Evolutionary conservation across 2,797 vertebrate genomes (phyloP).

Genomic region (Melanotaenia parkinsoni): DNA sequence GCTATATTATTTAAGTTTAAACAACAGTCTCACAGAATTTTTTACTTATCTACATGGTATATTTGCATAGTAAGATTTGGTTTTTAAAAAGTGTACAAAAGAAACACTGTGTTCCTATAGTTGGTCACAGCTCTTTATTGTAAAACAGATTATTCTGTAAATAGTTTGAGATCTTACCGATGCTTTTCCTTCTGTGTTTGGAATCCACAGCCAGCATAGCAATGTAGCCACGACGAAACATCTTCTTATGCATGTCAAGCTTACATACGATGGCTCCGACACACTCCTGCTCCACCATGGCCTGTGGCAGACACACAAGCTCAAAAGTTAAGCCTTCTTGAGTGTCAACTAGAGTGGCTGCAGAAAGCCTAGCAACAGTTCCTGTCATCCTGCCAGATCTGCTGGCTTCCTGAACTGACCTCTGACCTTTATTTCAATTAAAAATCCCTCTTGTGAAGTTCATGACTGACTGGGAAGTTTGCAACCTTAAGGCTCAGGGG

Average conservation of each 20-base stretch:
- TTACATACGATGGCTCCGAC: slow-evolving; percentile 99
- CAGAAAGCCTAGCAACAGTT: slow-evolving; percentile 9
- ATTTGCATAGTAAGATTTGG: slow-evolving; percentile 46
- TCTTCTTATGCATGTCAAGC: slow-evolving; percentile 99
- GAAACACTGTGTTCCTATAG: not conserved
- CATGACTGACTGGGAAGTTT: slow-evolving; percentile 40
- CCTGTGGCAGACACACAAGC: slow-evolving; percentile 82
- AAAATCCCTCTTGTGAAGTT: slow-evolving; percentile 50
- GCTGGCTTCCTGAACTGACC: slow-evolving; percentile 40
- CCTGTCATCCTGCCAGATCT: slow-evolving; percentile 33
- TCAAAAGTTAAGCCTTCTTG: not conserved
- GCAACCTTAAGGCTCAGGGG: slow-evolving; percentile 20
- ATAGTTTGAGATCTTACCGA: slow-evolving; percentile 86
- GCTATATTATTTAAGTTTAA: not conserved
- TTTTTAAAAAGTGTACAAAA: slow-evolving; percentile 18
- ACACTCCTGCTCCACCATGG: slow-evolving; percentile 98
- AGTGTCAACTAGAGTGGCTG: not conserved
- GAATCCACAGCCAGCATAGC: slow-evolving; percentile 99
- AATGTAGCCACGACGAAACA: slow-evolving; percentile 99
- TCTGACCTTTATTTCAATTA: slow-evolving; percentile 42
- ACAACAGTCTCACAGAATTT: not conserved
- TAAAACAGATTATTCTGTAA: not conserved
- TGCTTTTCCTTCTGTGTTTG: slow-evolving; percentile 99
- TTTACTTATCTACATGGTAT: slow-evolving; percentile 23
- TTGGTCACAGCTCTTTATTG: not conserved